Evolutionary conservation across 2,888 invertebrate species (phyloP).

Genomic region (Nomada goodeniana): DNA sequence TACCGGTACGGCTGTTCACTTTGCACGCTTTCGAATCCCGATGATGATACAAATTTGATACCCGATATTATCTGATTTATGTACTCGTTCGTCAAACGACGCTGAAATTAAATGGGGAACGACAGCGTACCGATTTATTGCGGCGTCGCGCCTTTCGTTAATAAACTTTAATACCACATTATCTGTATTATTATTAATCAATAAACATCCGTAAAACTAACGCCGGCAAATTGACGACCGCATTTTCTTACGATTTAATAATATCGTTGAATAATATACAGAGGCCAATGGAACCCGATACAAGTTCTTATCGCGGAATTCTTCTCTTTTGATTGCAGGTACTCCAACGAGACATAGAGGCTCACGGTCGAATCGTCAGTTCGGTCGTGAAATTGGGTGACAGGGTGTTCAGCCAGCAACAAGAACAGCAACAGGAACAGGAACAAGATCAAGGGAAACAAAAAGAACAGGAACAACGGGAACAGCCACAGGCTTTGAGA

Average conservation of each 20-base stretch:
- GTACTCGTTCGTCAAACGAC: no score
- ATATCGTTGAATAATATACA: no score
- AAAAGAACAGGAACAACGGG: conserved; percentile 68
- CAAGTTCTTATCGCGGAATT: no score
- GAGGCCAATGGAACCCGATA: no score
- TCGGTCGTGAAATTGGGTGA: conserved; percentile 91
- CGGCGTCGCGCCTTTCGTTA: neutral
- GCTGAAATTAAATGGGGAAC: neutral
- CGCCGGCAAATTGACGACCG: no score
- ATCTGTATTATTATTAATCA: no score
- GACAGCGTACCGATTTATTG: neutral
- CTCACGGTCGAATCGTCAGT: conserved; percentile 93
- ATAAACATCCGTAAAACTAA: no score
- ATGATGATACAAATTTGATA: conserved; percentile 24
- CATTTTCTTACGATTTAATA: no score
- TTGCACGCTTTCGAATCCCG: conserved; percentile 41
- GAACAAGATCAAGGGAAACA: conserved; percentile 71
- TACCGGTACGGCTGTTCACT: conserved; percentile 1
- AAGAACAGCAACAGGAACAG: conserved; percentile 72
- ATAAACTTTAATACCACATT: no score
- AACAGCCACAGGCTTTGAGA: conserved; percentile 82
- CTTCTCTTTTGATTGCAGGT: conserved; percentile 87
- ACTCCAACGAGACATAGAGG: conserved; percentile 96
- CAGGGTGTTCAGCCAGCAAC: conserved; percentile 84
- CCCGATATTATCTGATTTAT: conserved; percentile 14